Evolutionary conservation across 2,113 vertebrate genomes (phyloP), one percentile per base, ranked within the genome.

Genomic region (Cephalopterus ornatus): DNA sequence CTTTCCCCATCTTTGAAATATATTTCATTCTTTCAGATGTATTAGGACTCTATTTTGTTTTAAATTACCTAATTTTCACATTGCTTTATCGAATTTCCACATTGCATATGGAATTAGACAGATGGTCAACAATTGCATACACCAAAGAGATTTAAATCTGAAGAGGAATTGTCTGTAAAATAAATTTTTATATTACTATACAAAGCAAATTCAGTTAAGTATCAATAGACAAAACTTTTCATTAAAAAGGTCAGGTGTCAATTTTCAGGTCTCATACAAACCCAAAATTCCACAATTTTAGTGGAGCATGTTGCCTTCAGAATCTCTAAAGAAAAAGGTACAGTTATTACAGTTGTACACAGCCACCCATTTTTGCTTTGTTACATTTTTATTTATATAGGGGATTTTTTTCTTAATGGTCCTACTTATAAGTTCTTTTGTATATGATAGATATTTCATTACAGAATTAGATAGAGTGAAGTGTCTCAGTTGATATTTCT

Each of bases 1-100:
- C 11, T 17, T 32, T 47, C 52, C 11, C 7, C 0, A 2, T 46
- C 12, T 73, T 86, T 0, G 0, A 76, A 76, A 11, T 35, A 6
- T 24, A 28, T 47, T 84, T 56, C 2, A 46, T 62, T 68, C 10
- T 58, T 86, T 49, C 41, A 80, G 19, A 59, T 16, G 1, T n/a
- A 4, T 66, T 19, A 66, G n/a, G n/a, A 73, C 7, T 59, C 17
- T 18, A 20, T 41, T 76, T 73, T 73, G 21, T 52, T 33, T 85
- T 56, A 61, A 72, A 56, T 61, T 2, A 75, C 9, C 9, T 37
- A 56, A 33, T 37, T 65, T 41, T 76, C 20, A 14, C n/a, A n/a
- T n/a, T n/a, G n/a, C n/a, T n/a, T n/a, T n/a, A n/a, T n/a, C n/a
- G n/a, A n/a, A n/a, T n/a, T n/a, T n/a, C n/a, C n/a, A n/a, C n/a